Evolutionary conservation across 2,888 invertebrate genomes (phyloP).

Genomic region (Syrphus vitripennis): DNA sequence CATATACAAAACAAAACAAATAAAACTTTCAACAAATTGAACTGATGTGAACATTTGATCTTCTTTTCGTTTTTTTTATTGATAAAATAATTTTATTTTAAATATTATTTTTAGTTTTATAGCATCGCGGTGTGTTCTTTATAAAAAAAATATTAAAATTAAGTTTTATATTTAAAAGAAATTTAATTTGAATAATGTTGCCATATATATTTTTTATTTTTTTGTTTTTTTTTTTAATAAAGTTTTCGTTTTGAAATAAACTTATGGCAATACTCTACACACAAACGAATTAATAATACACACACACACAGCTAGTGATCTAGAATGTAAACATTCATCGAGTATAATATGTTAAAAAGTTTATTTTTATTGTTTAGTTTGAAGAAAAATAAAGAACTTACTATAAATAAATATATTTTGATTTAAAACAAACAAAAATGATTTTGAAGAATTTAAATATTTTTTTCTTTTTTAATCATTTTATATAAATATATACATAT

Average conservation of each 20-base stretch:
- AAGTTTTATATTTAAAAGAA: constrained; percentile 38
- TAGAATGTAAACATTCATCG: constrained; percentile 65
- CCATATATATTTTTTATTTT: constrained; percentile 47
- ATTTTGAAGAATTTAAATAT: constrained; percentile 22
- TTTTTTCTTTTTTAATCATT: constrained; percentile 29
- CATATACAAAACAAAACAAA: not conserved
- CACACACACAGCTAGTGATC: constrained; percentile 66
- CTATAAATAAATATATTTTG: constrained; percentile 36
- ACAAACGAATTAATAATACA: constrained; percentile 23
- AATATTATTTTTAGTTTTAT: constrained; percentile 64
- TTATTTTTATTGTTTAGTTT: constrained; percentile 35
- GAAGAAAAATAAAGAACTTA: constrained; percentile 27
- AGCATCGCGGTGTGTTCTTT: constrained; percentile 70
- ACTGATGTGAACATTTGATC: constrained; percentile 69
- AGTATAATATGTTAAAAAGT: constrained; percentile 41
- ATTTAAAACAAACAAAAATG: not conserved
- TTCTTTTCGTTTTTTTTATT: constrained; percentile 52
- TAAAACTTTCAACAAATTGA: constrained; percentile 50
- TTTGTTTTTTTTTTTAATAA: constrained; percentile 11
- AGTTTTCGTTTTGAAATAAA: constrained; percentile 11
- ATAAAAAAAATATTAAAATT: constrained; percentile 13
- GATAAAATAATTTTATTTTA: constrained; percentile 55
- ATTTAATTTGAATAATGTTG: constrained; percentile 56
- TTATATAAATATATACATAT: constrained; percentile 15
- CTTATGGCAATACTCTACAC: constrained; percentile 51